phyloP scores from a whole-genome alignment of 2,113 vertebrate genomes.

The Lipotes vexillifer region DNA sequence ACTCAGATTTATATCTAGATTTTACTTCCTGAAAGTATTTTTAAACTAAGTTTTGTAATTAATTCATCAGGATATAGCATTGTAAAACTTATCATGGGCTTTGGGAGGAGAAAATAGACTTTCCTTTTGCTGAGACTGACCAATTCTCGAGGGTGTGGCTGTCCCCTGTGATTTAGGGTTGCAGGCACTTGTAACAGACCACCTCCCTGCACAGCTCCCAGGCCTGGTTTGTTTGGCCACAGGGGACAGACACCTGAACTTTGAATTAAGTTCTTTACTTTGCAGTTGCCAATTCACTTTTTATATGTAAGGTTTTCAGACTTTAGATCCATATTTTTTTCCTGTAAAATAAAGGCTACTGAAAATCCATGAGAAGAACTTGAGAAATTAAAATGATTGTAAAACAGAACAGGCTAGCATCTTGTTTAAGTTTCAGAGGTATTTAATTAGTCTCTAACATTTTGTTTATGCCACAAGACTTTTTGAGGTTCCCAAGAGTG shows the following conservation, averaged over 20 bases:
- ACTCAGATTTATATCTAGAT: not conserved
- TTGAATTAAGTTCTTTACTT: not conserved
- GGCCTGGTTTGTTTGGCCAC: not conserved
- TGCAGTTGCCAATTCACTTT: not conserved
- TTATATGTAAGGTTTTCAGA: not conserved
- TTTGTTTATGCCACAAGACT: not conserved
- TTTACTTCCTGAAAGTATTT: conserved; percentile 12
- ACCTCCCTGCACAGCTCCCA: not conserved
- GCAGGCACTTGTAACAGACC: not conserved
- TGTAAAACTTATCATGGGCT: not conserved
- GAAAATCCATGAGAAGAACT: not conserved
- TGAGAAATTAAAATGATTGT: not conserved
- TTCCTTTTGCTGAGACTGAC: not conserved
- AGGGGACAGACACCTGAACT: not conserved
- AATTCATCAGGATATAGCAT: not conserved
- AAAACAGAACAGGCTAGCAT: not conserved
- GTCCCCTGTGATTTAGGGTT: not conserved
- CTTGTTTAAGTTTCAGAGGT: not conserved
- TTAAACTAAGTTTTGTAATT: not conserved
- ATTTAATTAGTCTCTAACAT: not conserved
- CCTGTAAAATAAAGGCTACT: not conserved
- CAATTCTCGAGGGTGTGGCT: not conserved
- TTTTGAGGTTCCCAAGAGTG: not conserved
- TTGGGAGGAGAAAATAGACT: not conserved
- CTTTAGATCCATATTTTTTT: not conserved